Evolutionary conservation across 2,797 vertebrate species (phyloP), one percentile per base, ranked within the genome.

Genomic region (Sebastes diaconus): DNA sequence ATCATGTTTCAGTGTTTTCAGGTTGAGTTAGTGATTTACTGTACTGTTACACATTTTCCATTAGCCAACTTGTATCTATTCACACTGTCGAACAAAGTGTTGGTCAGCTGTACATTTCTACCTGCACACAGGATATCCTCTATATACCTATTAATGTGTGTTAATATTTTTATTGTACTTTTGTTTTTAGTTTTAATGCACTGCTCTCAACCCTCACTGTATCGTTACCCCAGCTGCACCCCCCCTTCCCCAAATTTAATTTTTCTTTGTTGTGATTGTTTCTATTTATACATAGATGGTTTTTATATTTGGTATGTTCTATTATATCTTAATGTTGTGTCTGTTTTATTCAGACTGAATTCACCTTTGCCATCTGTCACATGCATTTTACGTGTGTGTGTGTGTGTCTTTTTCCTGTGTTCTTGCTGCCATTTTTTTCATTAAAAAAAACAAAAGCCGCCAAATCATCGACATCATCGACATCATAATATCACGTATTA

Each of bases 151-250:
- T 71, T 84, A 46, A 55, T 84, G 81, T 90, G 83, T 95, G 91
- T 92, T 68, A 68, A 88, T 92, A 92, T 95, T 94, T 94, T 95
- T 90, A 93, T 81, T 87, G 85, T 92, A 83, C 71, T 86, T 78
- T 81, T 70, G 4, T 74, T 29, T 73, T 88, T 68, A 25, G 24
- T 93, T 95, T 92, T 81, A 90, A 92, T 93, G 94, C 95, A 95
- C 94, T 95, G 95, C 88, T 87, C 85, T 91, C 84, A 79, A 63
- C 69, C 79, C 67, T 90, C 88, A 92, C 91, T 92, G 94, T 94
- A 88, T 64, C 75, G 76, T 92, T 85, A 69, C 76, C 67, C 54
- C 68, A 68, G 59, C 76, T 67, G 55, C 71, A 73, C 73, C 72
- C 71, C 50, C 6, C 1, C 0, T 42, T 75, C 36, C 73, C 42